phyloP scores from a whole-genome alignment of 2,113 vertebrate genomes.

The Donacobius atricapilla region DNA sequence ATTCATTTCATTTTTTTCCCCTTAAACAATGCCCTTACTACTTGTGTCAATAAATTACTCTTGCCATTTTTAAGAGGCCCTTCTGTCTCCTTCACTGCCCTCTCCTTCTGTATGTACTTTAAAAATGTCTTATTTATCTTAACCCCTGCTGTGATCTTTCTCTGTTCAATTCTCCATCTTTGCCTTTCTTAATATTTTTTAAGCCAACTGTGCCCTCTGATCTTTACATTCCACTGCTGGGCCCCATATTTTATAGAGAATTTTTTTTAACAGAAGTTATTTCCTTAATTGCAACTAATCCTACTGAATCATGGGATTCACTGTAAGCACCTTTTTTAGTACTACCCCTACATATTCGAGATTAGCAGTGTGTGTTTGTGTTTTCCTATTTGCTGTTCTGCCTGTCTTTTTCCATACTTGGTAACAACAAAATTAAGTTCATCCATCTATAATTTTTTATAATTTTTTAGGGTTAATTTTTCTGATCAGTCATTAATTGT shows the following conservation, averaged over 20 bases:
- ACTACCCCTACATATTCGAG: not conserved
- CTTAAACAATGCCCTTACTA: slow-evolving; percentile 25
- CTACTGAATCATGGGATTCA: not conserved
- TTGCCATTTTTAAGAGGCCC: slow-evolving; percentile 41
- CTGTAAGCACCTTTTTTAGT: not conserved
- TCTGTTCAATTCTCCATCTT: not conserved
- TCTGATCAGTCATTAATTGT: not conserved
- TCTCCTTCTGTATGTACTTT: not conserved
- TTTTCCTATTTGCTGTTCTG: not conserved
- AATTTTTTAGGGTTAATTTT: not conserved
- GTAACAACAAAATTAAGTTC: not conserved
- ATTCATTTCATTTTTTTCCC: not conserved
- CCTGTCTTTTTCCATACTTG: not conserved
- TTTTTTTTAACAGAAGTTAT: not conserved
- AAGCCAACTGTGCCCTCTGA: not conserved
- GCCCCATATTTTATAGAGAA: not conserved
- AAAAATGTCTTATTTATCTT: slow-evolving; percentile 48
- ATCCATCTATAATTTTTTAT: not conserved
- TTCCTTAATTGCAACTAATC: not conserved
- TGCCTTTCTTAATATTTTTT: not conserved
- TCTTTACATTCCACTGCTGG: not conserved
- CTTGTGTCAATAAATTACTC: slow-evolving; percentile 48
- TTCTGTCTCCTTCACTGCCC: slow-evolving; percentile 42
- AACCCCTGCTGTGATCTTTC: not conserved
- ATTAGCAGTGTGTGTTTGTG: not conserved